Evolutionary conservation across 2,113 vertebrate genomes (phyloP).

Genomic region (Nesoenas mayeri): DNA sequence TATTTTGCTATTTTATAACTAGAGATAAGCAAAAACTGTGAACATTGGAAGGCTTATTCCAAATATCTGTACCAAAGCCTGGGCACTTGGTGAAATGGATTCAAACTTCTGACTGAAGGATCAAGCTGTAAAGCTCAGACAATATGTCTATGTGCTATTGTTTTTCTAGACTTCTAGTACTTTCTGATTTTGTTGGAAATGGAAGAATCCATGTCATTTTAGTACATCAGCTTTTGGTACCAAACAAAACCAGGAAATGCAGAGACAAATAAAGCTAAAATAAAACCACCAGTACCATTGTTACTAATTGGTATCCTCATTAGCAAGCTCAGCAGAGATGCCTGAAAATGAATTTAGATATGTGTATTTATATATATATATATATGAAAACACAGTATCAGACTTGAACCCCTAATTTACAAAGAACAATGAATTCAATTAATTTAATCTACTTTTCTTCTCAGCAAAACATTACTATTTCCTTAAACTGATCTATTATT

Average conservation of each 20-base stretch:
- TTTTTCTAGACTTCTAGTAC: background rate
- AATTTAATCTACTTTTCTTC: slow-evolving; percentile 55
- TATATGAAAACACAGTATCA: background rate
- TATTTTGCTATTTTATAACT: background rate
- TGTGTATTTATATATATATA: no score
- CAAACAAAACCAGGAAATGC: slow-evolving; percentile 1
- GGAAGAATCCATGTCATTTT: background rate
- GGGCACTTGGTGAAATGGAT: background rate
- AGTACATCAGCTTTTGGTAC: background rate
- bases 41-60: background rate
- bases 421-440: slow-evolving; percentile 66
- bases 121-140: background rate
- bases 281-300: slow-evolving; percentile 2
- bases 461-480: slow-evolving; percentile 40
- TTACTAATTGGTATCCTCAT: slow-evolving; percentile 59
- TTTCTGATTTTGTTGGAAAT: background rate
- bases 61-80: background rate
- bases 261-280: slow-evolving; percentile 26
- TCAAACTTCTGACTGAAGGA: background rate
- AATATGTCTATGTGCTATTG: background rate
- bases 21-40: background rate
- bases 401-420: slow-evolving; percentile 37
- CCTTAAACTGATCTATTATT: slow-evolving; percentile 51
- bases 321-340: slow-evolving; percentile 54
- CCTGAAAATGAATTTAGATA: slow-evolving; percentile 39